These are phyloP conservation scores for Patiria miniata DNA, from an alignment of 35 echinoderm and acorn worm species.

Conservation along the genomic window DNA sequence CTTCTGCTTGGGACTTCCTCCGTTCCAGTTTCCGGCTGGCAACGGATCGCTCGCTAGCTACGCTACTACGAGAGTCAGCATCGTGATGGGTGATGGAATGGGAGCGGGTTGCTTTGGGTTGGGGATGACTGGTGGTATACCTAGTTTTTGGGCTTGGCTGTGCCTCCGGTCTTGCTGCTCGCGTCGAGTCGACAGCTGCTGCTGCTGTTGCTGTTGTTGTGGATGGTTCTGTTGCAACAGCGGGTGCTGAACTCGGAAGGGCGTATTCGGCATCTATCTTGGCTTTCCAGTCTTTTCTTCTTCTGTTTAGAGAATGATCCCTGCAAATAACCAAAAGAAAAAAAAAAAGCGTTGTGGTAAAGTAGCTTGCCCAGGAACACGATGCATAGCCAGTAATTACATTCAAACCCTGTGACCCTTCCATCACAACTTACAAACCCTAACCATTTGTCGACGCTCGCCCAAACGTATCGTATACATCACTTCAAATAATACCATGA, in stretches of 20 bases:
- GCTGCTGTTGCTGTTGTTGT: not conserved
- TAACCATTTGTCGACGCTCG: no score
- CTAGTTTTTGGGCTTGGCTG: not conserved
- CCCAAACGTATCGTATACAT: no score
- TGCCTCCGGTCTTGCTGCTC: slow-evolving; percentile 5
- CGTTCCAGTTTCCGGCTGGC: not conserved
- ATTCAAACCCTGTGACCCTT: no score
- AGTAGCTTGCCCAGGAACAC: no score
- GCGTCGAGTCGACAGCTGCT: slow-evolving; percentile 22
- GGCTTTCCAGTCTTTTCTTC: slow-evolving; percentile 42
- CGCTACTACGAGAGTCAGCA: not conserved
- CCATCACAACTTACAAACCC: no score
- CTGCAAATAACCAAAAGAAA: slow-evolving; percentile 6
- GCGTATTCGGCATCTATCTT: slow-evolving; percentile 39
- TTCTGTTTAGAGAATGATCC: slow-evolving; percentile 26
- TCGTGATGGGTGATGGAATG: not conserved
- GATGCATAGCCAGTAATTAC: no score
- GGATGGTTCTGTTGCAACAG: not conserved
- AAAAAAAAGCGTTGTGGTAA: slow-evolving; percentile 13
- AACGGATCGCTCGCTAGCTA: not conserved
- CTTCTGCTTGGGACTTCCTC: not conserved
- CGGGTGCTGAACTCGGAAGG: slow-evolving; percentile 51
- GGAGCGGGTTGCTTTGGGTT: not conserved
- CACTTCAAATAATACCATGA: no score
- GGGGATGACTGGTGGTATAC: not conserved